Evolutionary conservation across 2,113 vertebrate species (phyloP).

Genomic region (Protomyctophum bolini): DNA sequence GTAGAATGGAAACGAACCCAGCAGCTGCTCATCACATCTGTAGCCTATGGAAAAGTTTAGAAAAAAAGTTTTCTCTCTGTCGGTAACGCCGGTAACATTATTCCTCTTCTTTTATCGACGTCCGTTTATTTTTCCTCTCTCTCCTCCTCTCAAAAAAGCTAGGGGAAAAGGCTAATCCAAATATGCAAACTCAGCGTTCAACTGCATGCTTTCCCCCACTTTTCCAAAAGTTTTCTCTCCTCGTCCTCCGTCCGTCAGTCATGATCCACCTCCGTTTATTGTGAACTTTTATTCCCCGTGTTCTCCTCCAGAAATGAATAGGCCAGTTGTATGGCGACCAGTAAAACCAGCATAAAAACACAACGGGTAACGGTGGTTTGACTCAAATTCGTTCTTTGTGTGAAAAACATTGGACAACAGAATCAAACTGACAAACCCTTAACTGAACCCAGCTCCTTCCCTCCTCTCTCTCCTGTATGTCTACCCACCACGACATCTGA

Average conservation of each 20-base stretch:
- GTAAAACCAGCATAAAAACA: no score
- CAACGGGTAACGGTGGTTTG: no score
- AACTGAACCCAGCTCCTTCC: slow-evolving; percentile 19
- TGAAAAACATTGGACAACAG: slow-evolving; percentile 28
- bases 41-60: no score
- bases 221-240: neutral
- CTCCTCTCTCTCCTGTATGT: slow-evolving; percentile 48
- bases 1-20: no score
- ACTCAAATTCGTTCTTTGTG: slow-evolving; percentile 38
- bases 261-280: no score
- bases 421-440: slow-evolving; percentile 35
- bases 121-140: slow-evolving; percentile 37
- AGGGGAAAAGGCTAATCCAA: slow-evolving; percentile 32
- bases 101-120: slow-evolving; percentile 26
- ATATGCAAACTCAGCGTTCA: slow-evolving; percentile 70
- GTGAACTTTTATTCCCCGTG: no score
- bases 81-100: neutral
- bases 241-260: neutral
- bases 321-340: no score
- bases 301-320: no score
- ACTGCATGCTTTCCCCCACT: no score
- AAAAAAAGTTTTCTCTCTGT: neutral
- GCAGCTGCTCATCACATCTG: no score
- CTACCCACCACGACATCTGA: slow-evolving; percentile 65
- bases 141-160: slow-evolving; percentile 4